These are phyloP conservation scores for Chymomyza amoena DNA, from an alignment of 2,888 invertebrate genomes.

Conservation along the genomic window DNA sequence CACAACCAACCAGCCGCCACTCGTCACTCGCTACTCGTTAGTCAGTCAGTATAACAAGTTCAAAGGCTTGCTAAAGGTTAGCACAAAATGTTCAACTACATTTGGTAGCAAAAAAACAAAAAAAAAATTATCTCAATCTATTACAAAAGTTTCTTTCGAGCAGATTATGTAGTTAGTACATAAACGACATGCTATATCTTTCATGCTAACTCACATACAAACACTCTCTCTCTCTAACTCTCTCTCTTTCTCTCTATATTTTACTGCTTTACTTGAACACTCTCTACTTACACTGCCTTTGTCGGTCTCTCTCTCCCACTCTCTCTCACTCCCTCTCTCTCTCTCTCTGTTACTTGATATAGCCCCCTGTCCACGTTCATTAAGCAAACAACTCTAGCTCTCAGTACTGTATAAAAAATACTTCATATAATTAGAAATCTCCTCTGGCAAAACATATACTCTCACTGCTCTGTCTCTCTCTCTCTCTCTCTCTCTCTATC, in stretches of 20 bases:
- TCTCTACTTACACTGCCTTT: not conserved
- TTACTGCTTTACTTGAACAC: not conserved
- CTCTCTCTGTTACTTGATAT: slow-evolving; percentile 25
- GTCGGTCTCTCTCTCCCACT: slow-evolving; percentile 13
- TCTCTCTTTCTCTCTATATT: not conserved
- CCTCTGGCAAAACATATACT: slow-evolving; percentile 12
- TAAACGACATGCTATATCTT: slow-evolving; percentile 30
- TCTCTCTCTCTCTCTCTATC: not conserved
- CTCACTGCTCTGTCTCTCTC: too few species aligned
- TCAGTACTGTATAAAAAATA: slow-evolving; percentile 41
- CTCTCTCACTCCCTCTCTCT: slow-evolving; percentile 12
- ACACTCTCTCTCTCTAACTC: slow-evolving; percentile 20
- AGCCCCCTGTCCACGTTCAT: slow-evolving; percentile 16
- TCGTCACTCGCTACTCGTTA: slow-evolving; percentile 48
- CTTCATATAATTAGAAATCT: slow-evolving; percentile 33
- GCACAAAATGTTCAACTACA: slow-evolving; percentile 54
- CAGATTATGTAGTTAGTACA: slow-evolving; percentile 66
- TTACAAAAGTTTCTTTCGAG: slow-evolving; percentile 35
- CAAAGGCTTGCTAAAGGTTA: slow-evolving; percentile 70
- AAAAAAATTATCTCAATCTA: slow-evolving; percentile 8
- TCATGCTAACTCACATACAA: slow-evolving; percentile 32
- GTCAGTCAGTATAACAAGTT: slow-evolving; percentile 64
- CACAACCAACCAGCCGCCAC: slow-evolving; percentile 19
- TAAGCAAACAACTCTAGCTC: slow-evolving; percentile 18
- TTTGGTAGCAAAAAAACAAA: slow-evolving; percentile 50